Conservation (phyloP, 2,113 vertebrate genomes). For the Catharus minimus region DNA sequence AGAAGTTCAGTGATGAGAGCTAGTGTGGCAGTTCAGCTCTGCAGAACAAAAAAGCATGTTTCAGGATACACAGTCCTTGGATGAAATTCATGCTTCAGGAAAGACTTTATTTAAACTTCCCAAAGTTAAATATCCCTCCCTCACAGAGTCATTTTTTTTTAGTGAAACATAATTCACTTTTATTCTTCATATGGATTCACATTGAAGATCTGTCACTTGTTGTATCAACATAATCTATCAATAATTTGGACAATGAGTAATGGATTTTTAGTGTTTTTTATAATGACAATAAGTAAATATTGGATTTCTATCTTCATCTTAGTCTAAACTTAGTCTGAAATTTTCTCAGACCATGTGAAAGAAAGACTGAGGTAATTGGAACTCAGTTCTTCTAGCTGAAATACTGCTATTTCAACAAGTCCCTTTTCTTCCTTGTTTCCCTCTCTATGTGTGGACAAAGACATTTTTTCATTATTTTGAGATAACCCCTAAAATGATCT, state of each 20-base stretch:
- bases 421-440: neutral
- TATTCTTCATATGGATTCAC: neutral
- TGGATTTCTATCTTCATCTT: neutral
- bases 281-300: neutral
- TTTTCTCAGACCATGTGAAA: neutral
- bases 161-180: neutral
- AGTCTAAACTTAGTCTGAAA: neutral
- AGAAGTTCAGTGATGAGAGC: neutral
- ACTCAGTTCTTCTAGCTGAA: neutral
- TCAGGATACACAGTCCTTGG: neutral
- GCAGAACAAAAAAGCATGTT: neutral
- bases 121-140: neutral
- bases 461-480: neutral
- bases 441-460: neutral
- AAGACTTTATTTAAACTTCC: neutral
- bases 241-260: neutral
- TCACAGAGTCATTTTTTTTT: neutral
- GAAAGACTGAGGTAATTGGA: neutral
- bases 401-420: neutral
- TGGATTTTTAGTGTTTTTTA: neutral
- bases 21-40: neutral
- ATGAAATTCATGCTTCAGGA: neutral
- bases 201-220: neutral
- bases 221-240: neutral
- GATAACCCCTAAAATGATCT: neutral